These are phyloP conservation scores for Melinopterus prodromus DNA, from an alignment of 2,888 invertebrate species.

Conservation along the genomic window DNA sequence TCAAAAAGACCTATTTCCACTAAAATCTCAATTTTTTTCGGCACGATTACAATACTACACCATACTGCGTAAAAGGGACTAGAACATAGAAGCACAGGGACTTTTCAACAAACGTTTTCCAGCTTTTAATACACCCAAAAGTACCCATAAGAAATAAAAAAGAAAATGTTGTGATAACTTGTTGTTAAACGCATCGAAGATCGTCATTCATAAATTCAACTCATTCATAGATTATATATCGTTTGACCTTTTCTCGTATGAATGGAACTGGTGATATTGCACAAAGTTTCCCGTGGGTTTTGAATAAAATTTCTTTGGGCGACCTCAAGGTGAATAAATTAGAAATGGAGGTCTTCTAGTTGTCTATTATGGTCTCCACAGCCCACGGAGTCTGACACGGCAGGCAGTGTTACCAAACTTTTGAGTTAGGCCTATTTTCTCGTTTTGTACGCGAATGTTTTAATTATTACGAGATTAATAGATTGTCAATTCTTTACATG, in stretches of 20 bases:
- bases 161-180: not conserved
- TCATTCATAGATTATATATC: constrained; percentile 4
- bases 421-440: not conserved
- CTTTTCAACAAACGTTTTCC: too few species aligned
- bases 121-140: too few species aligned
- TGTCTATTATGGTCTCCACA: not conserved
- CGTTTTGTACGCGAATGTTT: too few species aligned
- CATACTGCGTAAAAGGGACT: too few species aligned
- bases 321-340: not conserved
- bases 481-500: too few species aligned
- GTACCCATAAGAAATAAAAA: not conserved
- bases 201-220: not conserved
- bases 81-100: too few species aligned
- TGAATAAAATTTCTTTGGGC: not conserved
- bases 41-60: too few species aligned
- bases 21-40: too few species aligned
- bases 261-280: not conserved
- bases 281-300: not conserved
- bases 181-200: not conserved
- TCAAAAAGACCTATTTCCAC: too few species aligned
- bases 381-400: not conserved
- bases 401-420: not conserved
- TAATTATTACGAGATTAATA: too few species aligned
- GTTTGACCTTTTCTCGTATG: not conserved
- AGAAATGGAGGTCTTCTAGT: not conserved